Conservation (phyloP, 1,140 invertebrate species). For the Hirudo medicinalis region DNA sequence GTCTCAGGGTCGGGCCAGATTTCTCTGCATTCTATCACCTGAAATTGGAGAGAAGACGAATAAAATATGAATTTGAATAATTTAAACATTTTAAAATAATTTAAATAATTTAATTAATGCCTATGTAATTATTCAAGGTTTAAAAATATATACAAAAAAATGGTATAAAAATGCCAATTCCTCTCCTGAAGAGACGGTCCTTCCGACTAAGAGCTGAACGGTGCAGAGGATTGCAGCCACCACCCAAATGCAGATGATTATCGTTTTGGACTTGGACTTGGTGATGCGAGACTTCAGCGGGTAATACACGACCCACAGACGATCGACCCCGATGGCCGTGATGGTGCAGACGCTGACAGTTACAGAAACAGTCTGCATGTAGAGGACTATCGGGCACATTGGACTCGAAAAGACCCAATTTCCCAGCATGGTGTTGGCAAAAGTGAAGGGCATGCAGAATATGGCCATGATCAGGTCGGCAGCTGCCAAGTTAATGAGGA, state of each 20-base stretch:
- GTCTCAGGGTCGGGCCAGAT: constrained; percentile 27
- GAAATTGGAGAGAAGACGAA: neutral
- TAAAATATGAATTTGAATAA: neutral
- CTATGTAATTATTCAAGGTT: too few species aligned
- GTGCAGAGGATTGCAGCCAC: constrained; percentile 37
- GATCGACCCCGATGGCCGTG: constrained; percentile 38
- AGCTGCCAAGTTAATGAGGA: constrained; percentile 63
- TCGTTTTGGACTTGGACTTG: constrained; percentile 27
- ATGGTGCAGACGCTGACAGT: constrained; percentile 36
- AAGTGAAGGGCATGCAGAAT: constrained; percentile 42
- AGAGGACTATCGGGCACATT: constrained; percentile 36
- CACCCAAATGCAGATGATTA: constrained; percentile 44
- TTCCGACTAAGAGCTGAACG: constrained; percentile 41
- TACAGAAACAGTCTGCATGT: constrained; percentile 33
- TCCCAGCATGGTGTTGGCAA: constrained; percentile 31
- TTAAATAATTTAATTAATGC: too few species aligned
- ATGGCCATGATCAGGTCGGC: constrained; percentile 39
- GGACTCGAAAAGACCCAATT: constrained; percentile 37
- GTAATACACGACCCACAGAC: constrained; percentile 33
- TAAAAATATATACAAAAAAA: too few species aligned
- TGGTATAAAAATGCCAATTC: too few species aligned
- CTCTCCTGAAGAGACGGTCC: constrained; percentile 19
- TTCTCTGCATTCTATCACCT: constrained; percentile 29
- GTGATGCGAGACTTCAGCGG: constrained; percentile 30
- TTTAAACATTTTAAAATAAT: neutral